Base-by-base conservation (phyloP, 2,113 vertebrate species). In the Myiagra hebetior region DNA sequence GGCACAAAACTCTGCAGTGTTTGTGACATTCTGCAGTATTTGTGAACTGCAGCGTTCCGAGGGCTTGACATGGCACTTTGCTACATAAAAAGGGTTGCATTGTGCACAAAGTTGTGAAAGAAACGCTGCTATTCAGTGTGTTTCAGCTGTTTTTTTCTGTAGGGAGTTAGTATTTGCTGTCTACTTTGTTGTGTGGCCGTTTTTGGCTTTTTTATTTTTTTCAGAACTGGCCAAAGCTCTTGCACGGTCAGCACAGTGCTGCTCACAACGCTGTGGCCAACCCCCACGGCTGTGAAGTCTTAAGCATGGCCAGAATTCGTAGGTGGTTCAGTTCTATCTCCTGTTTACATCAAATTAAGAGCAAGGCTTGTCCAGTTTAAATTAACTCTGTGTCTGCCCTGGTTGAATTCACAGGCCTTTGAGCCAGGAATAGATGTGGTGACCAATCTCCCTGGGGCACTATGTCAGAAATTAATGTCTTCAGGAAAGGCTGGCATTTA, bases 81-180 rank as follows among this genome's bases (percentile, higher is more conserved):
- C 68, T 60, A 5, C 39, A 84, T 50, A 27, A 77, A 93, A 96
- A 91, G 55, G 39, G 14, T 42, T 91, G 82, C 83, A 87, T 81
- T 96, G 88, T 96, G 64, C 73, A 64, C 47, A 41, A 80, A 93
- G 88, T 84, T 91, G 55, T 93, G 83, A 93, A 86, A 95, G 88
- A 96, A 94, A 75, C 0, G 1, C 68, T 90, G 90, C 68, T 53
- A 55, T 85, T 95, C 93, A 91, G 42, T 83, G 59, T 22, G 44
- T 47, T 93, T 96, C 72, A 90, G 85, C 83, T 88, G 52, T 4
- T 33, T 76, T 92, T 92, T 79, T 69, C 82, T 86, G 79, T 26
- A 57, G 85, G 68, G 91, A 91, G 55, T 75, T 81, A 56, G 73
- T 81, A 64, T 93, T 70, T 91, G 56, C 73, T 67, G 52, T 47